Conservation (phyloP, 2,797 vertebrate species). For the Trichosurus vulpecula region DNA sequence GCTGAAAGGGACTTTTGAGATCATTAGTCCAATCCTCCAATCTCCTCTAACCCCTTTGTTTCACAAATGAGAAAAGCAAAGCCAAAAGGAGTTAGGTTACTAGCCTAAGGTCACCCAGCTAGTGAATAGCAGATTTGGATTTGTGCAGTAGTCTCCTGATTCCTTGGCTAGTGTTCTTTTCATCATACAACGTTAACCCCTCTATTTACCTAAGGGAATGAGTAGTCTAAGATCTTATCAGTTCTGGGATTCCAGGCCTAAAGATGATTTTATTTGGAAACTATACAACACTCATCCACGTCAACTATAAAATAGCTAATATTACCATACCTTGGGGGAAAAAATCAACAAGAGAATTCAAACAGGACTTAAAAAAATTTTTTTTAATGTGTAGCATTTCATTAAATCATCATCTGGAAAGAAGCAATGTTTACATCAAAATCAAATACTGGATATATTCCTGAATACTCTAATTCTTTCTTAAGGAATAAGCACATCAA, state of each 20-base stretch:
- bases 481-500: constrained; percentile 37
- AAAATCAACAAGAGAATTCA: not conserved
- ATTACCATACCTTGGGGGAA: not conserved
- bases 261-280: constrained; percentile 50
- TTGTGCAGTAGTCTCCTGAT: not conserved
- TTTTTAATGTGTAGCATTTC: not conserved
- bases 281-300: not conserved
- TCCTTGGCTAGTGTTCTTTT: not conserved
- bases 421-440: constrained; percentile 5
- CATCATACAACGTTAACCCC: not conserved
- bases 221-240: not conserved
- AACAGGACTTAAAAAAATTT: not conserved
- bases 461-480: constrained; percentile 30
- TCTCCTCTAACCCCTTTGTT: not conserved
- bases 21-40: not conserved
- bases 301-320: constrained; percentile 29
- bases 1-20: not conserved
- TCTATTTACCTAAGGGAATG: not conserved
- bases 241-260: constrained; percentile 7
- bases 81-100: not conserved
- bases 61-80: not conserved
- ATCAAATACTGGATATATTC: constrained; percentile 25
- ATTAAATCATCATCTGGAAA: constrained; percentile 46
- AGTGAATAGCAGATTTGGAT: not conserved
- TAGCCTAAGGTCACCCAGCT: not conserved